Base-by-base conservation (phyloP, 2,888 invertebrate species). In the Pristionchus maxplancki region DNA sequence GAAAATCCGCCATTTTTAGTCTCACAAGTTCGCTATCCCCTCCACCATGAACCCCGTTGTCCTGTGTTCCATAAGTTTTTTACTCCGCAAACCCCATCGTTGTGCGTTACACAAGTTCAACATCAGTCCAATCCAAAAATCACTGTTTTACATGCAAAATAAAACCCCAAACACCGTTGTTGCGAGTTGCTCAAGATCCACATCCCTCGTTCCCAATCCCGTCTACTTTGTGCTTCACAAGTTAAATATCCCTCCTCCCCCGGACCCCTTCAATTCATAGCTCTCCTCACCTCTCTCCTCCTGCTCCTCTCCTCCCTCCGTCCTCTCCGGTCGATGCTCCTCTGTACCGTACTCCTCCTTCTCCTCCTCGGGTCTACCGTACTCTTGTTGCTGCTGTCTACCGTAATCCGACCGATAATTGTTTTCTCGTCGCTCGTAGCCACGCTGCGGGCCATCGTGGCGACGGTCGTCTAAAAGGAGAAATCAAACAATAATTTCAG, bases 401-500 rank as follows among this genome's bases (percentile, higher is more conserved):
- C 78, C 44, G 78, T 78, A 78, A n/a, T 78, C 78, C 48, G 78
- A 78, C 48, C 85, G 78, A 44, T 78, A 34, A 40, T n/a, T 44
- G 53, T n/a, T n/a, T n/a, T 82, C 50, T 20, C 71, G 17, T 13
- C 71, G 17, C 8, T 82, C 74, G 64, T 40, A 88, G 37, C 58
- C 48, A n/a, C 88, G 28, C n/a, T 74, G 74, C 0, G 74, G 37
- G 9, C 78, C 78, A 28, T 78, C 78, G 28, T 78, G 78, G 1
- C 78, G 78, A 11, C 78, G 78, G 28, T 40, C 78, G 17, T 78
- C 78, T 40, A 20, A 1, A 37, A 8, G 28, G 2, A 28, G 2
- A n/a, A 28, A 24, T 62, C 24, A 3, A n/a, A 24, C n/a, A 24
- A 58, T 17, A 58, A 58, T 17, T 11, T 13, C 8, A n/a, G 17